These are phyloP conservation scores for Sympetrum striolatum DNA, from an alignment of 2,888 invertebrate species.

Conservation along the genomic window DNA sequence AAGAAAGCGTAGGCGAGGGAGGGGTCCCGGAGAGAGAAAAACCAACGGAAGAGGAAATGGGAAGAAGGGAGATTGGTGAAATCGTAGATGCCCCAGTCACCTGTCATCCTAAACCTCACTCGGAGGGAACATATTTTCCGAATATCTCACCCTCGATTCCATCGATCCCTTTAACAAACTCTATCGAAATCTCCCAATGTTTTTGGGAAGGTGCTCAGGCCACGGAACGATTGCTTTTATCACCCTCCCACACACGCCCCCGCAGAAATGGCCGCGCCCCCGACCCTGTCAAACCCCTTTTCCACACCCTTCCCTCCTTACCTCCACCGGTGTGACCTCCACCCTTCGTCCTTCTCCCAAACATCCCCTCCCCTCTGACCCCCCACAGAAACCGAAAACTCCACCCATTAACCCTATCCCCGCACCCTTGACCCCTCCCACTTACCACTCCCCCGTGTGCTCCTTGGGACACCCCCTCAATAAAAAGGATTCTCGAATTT, in stretches of 20 bases:
- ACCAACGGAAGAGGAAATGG: neutral
- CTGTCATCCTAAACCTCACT: neutral
- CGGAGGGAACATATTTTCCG: neutral
- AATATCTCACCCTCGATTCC: neutral
- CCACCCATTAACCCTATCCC: neutral
- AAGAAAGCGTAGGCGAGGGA: neutral
- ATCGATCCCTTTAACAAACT: neutral
- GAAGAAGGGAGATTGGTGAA: neutral
- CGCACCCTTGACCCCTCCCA: neutral
- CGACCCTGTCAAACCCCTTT: conserved; percentile 6
- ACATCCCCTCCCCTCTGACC: neutral
- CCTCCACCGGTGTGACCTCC: neutral
- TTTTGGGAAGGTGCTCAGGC: neutral
- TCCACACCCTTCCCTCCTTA: neutral
- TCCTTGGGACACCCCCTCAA: neutral
- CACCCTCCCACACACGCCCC: neutral
- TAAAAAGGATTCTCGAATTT: neutral
- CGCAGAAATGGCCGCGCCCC: conserved; percentile 10
- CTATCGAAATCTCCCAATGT: neutral
- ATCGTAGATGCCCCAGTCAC: neutral
- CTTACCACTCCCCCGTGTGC: neutral
- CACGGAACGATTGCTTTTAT: neutral
- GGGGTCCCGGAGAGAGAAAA: neutral
- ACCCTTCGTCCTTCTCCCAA: neutral
- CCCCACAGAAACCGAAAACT: neutral